A percentile compares a stretch with the other conserved stretches of the same genome.
These are phyloP conservation scores for Phymastichus coffea DNA, from an alignment of 1,140 invertebrate species.

Conservation along the genomic window DNA sequence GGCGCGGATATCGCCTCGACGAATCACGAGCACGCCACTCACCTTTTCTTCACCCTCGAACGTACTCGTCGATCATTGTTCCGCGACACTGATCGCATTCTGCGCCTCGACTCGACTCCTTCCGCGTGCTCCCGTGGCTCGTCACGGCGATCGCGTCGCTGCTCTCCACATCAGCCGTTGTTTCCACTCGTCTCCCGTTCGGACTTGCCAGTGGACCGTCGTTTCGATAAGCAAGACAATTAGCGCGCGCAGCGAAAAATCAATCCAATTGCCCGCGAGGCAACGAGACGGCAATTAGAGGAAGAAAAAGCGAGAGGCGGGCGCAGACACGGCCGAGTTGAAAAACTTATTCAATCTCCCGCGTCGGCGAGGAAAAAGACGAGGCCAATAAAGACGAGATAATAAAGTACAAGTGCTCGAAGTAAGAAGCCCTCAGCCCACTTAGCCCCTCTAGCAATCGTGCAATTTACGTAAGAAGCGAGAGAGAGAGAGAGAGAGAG, in stretches of 20 bases:
- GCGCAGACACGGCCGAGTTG: background rate
- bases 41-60: constrained; percentile 6
- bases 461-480: constrained; percentile 10
- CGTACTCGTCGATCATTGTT: constrained; percentile 24
- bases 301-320: background rate
- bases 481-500: too few species aligned
- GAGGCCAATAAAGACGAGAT: constrained; percentile 7
- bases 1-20: constrained; percentile 33
- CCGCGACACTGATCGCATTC: constrained; percentile 33
- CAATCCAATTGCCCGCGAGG: background rate
- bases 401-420: constrained; percentile 20
- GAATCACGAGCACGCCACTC: constrained; percentile 33
- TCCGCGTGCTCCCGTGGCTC: background rate
- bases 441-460: background rate
- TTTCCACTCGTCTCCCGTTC: background rate
- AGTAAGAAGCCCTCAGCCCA: background rate
- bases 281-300: background rate
- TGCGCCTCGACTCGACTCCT: too few species aligned
- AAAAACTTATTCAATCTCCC: constrained; percentile 17
- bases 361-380: background rate
- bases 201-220: too few species aligned
- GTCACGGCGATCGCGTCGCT: background rate
- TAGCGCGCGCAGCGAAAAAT: background rate
- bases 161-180: too few species aligned
- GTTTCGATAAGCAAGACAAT: background rate